These are phyloP conservation scores for Nezara viridula DNA, from an alignment of 2,888 invertebrate species.

Conservation along the genomic window DNA sequence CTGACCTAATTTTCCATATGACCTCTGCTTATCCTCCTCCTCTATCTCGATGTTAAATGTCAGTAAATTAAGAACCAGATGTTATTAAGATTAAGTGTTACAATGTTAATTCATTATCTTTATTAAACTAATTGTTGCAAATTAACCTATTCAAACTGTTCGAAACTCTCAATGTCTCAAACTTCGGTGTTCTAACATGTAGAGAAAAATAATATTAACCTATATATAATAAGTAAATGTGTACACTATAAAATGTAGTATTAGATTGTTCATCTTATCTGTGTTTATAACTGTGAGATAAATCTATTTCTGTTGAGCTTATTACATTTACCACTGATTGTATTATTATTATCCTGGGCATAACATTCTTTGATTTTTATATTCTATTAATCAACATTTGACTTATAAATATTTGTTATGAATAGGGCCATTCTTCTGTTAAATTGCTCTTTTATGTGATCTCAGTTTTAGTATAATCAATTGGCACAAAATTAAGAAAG, in stretches of 20 bases:
- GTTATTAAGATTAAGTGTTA: not conserved
- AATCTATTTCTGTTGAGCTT: slow-evolving; percentile 44
- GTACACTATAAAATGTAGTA: slow-evolving; percentile 13
- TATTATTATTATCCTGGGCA: not conserved
- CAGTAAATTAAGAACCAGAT: not conserved
- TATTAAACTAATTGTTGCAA: slow-evolving; percentile 3
- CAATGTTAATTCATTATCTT: not conserved
- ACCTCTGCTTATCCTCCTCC: not conserved
- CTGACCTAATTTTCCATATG: not conserved
- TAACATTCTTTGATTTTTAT: slow-evolving; percentile 6
- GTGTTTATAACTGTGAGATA: slow-evolving; percentile 27
- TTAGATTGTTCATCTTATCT: slow-evolving; percentile 27
- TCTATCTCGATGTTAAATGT: not conserved
- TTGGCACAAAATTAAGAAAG: slow-evolving; percentile 45
- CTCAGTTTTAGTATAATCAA: slow-evolving; percentile 57
- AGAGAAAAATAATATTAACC: slow-evolving; percentile 34
- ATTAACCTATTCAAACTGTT: slow-evolving; percentile 2
- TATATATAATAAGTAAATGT: slow-evolving; percentile 30
- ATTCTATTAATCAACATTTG: not conserved
- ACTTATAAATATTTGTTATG: slow-evolving; percentile 36
- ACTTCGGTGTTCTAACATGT: slow-evolving; percentile 6
- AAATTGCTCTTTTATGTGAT: slow-evolving; percentile 52
- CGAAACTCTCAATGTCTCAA: not conserved
- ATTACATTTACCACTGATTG: slow-evolving; percentile 3
- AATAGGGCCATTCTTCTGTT: slow-evolving; percentile 33